Percentiles rank a stretch among this genome's conserved stretches.
Conservation (phyloP, 2,888 invertebrate species). For the Athrips mouffetella region DNA sequence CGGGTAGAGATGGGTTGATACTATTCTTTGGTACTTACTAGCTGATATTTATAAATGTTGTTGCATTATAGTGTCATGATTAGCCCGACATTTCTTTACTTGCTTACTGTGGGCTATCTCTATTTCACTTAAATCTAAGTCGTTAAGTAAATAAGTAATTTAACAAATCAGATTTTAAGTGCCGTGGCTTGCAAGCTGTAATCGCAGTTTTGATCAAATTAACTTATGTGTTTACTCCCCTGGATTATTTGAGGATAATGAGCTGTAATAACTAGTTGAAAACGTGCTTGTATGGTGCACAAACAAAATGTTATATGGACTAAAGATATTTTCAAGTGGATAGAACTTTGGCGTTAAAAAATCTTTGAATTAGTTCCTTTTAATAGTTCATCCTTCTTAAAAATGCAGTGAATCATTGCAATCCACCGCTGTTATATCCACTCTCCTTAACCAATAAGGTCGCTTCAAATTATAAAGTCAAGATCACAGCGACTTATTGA, state of each 20-base stretch:
- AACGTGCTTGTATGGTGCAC: constrained; percentile 43
- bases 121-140: constrained; percentile 24
- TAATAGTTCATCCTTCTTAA: too few relatives aligned
- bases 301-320: constrained; percentile 34
- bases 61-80: not conserved
- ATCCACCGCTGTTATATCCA: too few relatives aligned
- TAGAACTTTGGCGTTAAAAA: too few relatives aligned
- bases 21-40: too few relatives aligned
- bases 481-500: too few relatives aligned
- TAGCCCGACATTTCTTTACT: not conserved
- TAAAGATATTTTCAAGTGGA: too few relatives aligned
- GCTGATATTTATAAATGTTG: too few relatives aligned
- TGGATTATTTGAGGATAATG: constrained; percentile 60
- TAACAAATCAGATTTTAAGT: constrained; percentile 60
- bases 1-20: too few relatives aligned
- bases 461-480: too few relatives aligned
- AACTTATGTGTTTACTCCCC: constrained; percentile 48
- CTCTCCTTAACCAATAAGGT: too few relatives aligned
- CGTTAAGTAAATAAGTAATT: constrained; percentile 61
- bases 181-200: constrained; percentile 38
- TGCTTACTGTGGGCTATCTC: not conserved
- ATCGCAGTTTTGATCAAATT: constrained; percentile 62
- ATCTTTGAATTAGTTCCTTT: too few relatives aligned
- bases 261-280: constrained; percentile 50
- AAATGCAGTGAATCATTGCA: too few relatives aligned